A percentile compares a stretch with the other conserved stretches of the same genome.
phyloP scores from a whole-genome alignment of 2,888 invertebrate genomes.

The Pycnomerus fuliginosus region DNA sequence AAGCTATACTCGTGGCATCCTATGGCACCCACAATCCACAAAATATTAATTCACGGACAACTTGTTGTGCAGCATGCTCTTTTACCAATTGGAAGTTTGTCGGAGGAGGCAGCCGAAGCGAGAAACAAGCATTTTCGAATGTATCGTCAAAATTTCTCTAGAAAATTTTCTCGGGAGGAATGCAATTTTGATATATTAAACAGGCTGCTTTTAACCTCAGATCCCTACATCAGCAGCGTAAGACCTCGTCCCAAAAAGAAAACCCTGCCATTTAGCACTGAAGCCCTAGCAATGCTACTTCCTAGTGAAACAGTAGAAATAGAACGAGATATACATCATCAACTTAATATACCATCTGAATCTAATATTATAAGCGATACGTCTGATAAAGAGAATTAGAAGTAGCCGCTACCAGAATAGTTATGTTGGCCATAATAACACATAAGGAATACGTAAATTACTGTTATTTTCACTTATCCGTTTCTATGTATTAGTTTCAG shows the following conservation, averaged over 20 bases:
- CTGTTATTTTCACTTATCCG: no score
- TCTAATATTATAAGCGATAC: no score
- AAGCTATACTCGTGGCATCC: slow-evolving; percentile 30
- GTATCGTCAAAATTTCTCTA: background rate
- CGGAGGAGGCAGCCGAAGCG: slow-evolving; percentile 32
- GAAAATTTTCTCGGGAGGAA: slow-evolving; percentile 1
- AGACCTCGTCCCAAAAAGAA: background rate
- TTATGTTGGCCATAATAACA: no score
- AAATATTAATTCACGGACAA: slow-evolving; percentile 38
- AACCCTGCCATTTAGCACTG: background rate
- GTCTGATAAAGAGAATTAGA: no score
- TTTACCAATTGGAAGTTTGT: slow-evolving; percentile 31
- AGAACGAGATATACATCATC: no score
- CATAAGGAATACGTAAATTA: no score
- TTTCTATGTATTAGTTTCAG: no score
- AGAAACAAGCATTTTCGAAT: slow-evolving; percentile 35
- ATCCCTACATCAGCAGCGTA: background rate
- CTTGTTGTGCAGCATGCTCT: slow-evolving; percentile 32
- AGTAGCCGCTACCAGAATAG: no score
- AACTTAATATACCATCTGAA: no score
- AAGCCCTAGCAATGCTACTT: background rate
- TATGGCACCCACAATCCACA: slow-evolving; percentile 42
- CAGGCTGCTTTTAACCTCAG: slow-evolving; percentile 1
- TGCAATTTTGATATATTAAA: slow-evolving; percentile 3
- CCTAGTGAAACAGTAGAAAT: no score